phyloP scores from a whole-genome alignment of 2,113 vertebrate genomes.

The Siphamia tubifer region DNA sequence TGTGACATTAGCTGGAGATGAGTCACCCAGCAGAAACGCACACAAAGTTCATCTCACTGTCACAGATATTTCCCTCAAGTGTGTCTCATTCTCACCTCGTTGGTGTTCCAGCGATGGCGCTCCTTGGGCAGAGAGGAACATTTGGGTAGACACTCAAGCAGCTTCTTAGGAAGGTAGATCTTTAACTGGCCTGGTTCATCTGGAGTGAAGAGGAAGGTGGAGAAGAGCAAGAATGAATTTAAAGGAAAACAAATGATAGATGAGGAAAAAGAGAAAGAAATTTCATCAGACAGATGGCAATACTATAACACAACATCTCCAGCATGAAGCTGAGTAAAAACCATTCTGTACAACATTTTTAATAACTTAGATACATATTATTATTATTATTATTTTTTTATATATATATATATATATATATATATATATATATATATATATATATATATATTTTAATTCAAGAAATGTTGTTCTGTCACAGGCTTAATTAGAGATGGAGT shows the following conservation, averaged over 20 bases:
- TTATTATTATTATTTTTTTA: too few species aligned
- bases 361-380: too few species aligned
- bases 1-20: constrained; percentile 65
- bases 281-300: constrained; percentile 51
- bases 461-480: neutral
- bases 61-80: constrained; percentile 49
- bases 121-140: constrained; percentile 99
- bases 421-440: too few species aligned
- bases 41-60: constrained; percentile 41
- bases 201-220: constrained; percentile 67
- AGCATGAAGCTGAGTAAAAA: neutral
- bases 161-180: constrained; percentile 99
- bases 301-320: constrained; percentile 26
- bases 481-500: neutral
- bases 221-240: neutral
- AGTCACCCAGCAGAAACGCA: constrained; percentile 35
- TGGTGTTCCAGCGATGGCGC: constrained; percentile 99
- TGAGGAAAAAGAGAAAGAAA: constrained; percentile 26
- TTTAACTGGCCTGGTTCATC: constrained; percentile 99
- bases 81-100: constrained; percentile 87
- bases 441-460: too few species aligned
- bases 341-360: too few species aligned
- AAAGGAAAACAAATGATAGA: constrained; percentile 48
- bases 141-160: constrained; percentile 99
- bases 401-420: too few species aligned